A percentile compares a stretch with the other conserved stretches of the same genome.
phyloP scores from a whole-genome alignment of 1,140 invertebrate genomes.

The Drusus annulatus region DNA sequence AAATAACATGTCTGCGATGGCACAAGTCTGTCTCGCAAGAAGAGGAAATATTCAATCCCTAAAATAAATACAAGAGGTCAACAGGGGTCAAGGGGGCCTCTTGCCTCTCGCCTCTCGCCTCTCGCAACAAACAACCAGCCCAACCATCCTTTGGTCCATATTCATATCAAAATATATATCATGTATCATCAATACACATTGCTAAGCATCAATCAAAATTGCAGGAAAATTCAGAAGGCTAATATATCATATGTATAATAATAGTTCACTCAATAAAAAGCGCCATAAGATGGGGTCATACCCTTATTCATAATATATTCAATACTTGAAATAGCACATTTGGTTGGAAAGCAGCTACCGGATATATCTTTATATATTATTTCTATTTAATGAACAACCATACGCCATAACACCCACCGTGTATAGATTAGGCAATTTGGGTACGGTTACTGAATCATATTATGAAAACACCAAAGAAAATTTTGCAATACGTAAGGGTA shows the following conservation, averaged over 20 bases:
- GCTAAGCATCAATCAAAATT: not conserved
- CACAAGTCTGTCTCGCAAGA: constrained; percentile 28
- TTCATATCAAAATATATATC: constrained; percentile 47
- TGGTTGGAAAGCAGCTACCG: constrained; percentile 53
- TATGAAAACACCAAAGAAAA: too few species aligned
- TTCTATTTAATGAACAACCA: constrained; percentile 17
- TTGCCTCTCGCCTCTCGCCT: too few species aligned
- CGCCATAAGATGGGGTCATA: not conserved
- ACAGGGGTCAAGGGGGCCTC: not conserved
- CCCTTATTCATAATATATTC: too few species aligned
- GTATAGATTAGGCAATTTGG: too few species aligned
- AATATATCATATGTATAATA: not conserved
- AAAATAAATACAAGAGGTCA: constrained; percentile 20
- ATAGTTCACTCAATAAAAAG: constrained; percentile 18
- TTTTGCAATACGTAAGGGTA: too few species aligned
- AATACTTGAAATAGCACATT: too few species aligned
- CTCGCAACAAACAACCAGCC: not conserved
- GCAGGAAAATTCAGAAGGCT: too few species aligned
- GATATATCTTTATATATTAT: constrained; percentile 13
- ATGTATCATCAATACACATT: constrained; percentile 15
- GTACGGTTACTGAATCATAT: too few species aligned
- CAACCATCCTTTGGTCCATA: constrained; percentile 52
- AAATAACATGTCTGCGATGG: constrained; percentile 38
- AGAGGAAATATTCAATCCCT: constrained; percentile 4
- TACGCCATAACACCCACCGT: not conserved